These are phyloP conservation scores for Anseranas semipalmata DNA, from an alignment of 2,113 vertebrate genomes.

Conservation along the genomic window DNA sequence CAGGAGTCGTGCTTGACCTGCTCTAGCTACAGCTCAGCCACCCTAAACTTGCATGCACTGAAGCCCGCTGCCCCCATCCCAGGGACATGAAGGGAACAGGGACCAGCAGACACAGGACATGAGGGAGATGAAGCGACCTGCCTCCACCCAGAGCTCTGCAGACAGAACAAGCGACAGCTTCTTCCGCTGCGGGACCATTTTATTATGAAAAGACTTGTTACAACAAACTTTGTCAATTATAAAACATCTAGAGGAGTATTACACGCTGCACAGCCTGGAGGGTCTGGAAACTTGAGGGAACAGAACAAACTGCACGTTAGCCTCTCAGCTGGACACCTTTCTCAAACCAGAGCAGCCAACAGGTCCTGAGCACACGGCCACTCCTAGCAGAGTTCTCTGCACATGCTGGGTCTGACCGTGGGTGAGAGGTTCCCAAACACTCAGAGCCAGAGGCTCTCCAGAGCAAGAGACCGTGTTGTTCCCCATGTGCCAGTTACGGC, in stretches of 20 bases:
- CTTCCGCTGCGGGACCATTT: not conserved
- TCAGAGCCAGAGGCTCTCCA: not conserved
- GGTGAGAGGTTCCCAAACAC: not conserved
- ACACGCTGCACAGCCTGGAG: fast-evolving
- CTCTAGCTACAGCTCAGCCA: not conserved
- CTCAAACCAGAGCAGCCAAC: not conserved
- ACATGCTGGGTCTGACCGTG: fast-evolving
- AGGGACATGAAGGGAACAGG: not conserved
- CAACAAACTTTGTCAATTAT: not conserved
- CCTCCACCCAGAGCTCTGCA: not conserved
- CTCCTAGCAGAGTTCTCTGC: not conserved
- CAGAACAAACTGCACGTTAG: not conserved
- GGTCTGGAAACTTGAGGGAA: not conserved
- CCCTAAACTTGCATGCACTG: not conserved
- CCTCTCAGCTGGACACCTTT: not conserved
- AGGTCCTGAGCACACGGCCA: not conserved
- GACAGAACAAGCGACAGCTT: not conserved
- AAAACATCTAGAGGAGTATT: fast-evolving
- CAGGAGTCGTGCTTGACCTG: not conserved
- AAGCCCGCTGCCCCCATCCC: fast-evolving
- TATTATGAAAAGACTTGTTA: slow-evolving; percentile 24
- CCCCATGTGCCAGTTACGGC: fast-evolving
- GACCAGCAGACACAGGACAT: not conserved
- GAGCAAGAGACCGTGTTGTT: fast-evolving
- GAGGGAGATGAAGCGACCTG: no score